phyloP scores from a whole-genome alignment of 2,797 vertebrate genomes.

The Buphagus erythrorhynchus region DNA sequence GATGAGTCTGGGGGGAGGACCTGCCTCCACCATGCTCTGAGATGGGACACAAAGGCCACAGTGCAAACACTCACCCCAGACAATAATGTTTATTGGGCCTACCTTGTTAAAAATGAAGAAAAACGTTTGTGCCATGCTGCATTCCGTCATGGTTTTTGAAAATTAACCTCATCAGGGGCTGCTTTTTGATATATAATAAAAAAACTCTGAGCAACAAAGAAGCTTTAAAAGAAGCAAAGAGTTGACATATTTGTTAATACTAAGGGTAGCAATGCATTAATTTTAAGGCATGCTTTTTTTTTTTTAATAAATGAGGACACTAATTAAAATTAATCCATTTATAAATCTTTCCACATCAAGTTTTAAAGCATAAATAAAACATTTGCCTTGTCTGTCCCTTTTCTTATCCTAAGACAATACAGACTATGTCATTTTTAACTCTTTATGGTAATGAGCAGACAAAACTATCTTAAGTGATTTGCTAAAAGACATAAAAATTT shows the following conservation, averaged over 20 bases:
- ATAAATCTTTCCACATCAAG: conserved; percentile 8
- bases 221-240: conserved; percentile 4
- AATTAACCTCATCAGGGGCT: neutral
- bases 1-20: neutral
- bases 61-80: neutral
- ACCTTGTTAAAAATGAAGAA: neutral
- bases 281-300: conserved; percentile 15
- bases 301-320: neutral
- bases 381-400: neutral
- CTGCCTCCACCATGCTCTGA: fast-evolving
- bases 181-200: neutral
- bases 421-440: conserved; percentile 19
- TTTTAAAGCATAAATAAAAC: conserved; percentile 49
- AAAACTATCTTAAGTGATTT: neutral
- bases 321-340: conserved; percentile 61
- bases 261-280: conserved; percentile 13
- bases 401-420: neutral
- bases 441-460: neutral
- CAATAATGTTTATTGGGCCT: neutral
- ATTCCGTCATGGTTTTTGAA: neutral
- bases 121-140: neutral
- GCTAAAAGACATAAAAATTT: neutral
- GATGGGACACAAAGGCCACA: neutral
- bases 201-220: neutral
- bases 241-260: conserved; percentile 10